phyloP scores from a whole-genome alignment of 2,888 invertebrate genomes.

The Enchytraeus crypticus region DNA sequence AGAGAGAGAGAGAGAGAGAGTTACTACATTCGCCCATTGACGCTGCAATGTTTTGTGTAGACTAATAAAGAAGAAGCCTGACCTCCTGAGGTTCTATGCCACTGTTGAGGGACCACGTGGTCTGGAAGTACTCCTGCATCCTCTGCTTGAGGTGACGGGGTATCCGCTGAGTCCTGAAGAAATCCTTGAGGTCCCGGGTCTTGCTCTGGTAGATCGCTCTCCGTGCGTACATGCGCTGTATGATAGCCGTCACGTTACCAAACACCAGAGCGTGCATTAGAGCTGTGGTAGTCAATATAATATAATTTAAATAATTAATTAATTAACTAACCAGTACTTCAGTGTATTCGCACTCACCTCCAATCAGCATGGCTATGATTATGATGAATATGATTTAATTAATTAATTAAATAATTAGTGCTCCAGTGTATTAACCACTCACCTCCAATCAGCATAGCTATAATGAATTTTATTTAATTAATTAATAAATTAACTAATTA shows the following conservation, averaged over 20 bases:
- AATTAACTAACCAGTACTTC: no score
- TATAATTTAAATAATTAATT: no score
- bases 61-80: slow-evolving; percentile 30
- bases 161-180: slow-evolving; percentile 84
- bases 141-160: slow-evolving; percentile 78
- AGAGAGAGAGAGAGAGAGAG: no score
- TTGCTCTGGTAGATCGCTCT: slow-evolving; percentile 87
- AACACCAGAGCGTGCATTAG: slow-evolving; percentile 96
- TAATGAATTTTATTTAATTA: no score
- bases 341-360: slow-evolving; percentile 65
- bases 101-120: slow-evolving; percentile 94
- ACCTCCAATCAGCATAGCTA: slow-evolving; percentile 94
- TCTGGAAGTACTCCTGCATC: slow-evolving; percentile 94
- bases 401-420: no score
- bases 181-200: slow-evolving; percentile 90
- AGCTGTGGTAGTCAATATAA: slow-evolving; percentile 59
- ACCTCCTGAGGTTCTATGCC: slow-evolving; percentile 95
- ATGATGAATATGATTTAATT: slow-evolving; percentile 95
- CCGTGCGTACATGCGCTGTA: slow-evolving; percentile 90
- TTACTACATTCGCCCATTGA: no score
- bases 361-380: slow-evolving; percentile 87
- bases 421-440: no score
- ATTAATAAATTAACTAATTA: no score
- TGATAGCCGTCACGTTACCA: slow-evolving; percentile 93
- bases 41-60: no score